Evolutionary conservation across 2,888 invertebrate species (phyloP).

Genomic region (Habrosyne pyritoides): DNA sequence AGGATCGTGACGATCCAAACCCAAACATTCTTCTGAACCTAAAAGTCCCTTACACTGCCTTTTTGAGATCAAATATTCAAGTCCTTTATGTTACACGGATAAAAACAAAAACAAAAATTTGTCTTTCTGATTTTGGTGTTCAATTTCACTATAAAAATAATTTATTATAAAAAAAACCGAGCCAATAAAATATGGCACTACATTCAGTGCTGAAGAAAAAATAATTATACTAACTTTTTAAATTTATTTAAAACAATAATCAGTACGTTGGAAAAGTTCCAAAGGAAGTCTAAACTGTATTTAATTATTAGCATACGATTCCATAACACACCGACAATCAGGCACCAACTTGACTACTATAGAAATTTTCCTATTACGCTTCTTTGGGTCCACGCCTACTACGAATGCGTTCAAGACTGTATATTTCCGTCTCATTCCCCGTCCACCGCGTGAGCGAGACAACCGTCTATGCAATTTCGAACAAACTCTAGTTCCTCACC

Average conservation of each 20-base stretch:
- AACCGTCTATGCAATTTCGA: constrained; percentile 26
- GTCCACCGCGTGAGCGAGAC: constrained; percentile 12
- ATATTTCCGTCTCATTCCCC: constrained; percentile 13
- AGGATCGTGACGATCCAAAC: constrained; percentile 22
- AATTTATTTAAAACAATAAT: constrained; percentile 74
- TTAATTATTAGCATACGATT: constrained; percentile 49
- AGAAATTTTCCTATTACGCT: constrained; percentile 68
- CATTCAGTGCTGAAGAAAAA: constrained; percentile 72
- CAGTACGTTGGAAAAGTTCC: constrained; percentile 79
- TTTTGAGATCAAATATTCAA: constrained; percentile 78
- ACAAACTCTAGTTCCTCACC: constrained; percentile 36
- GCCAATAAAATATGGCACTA: constrained; percentile 82
- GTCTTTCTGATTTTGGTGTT: constrained; percentile 79
- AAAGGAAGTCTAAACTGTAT: constrained; percentile 59
- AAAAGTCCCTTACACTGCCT: constrained; percentile 45
- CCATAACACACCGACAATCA: constrained; percentile 62
- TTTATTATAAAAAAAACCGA: constrained; percentile 63
- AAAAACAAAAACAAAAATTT: constrained; percentile 58
- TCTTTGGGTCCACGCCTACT: constrained; percentile 59
- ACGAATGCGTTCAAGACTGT: constrained; percentile 31
- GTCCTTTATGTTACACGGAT: constrained; percentile 65
- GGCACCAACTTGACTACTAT: constrained; percentile 80
- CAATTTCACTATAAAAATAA: constrained; percentile 76
- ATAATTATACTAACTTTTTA: constrained; percentile 71
- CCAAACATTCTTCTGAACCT: constrained; percentile 34